Evolutionary conservation across 1,140 invertebrate species (phyloP).

Genomic region (Pomacea maculata): DNA sequence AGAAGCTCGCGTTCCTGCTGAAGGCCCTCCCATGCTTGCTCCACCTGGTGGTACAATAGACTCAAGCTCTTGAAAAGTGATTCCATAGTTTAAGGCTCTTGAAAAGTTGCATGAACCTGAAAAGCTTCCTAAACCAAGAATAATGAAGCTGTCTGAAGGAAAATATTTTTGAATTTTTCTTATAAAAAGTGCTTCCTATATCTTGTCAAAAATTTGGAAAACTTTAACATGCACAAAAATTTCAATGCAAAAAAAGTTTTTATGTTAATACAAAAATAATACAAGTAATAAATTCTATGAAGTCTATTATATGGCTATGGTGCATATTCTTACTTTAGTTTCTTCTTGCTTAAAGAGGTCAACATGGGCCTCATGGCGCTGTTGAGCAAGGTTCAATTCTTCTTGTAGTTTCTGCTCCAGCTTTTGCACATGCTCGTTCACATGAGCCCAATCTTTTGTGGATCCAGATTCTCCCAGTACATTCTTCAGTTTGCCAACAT

Average conservation of each 20-base stretch:
- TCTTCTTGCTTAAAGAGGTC: constrained; percentile 55
- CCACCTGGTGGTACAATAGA: constrained; percentile 34
- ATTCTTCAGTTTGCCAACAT: constrained; percentile 44
- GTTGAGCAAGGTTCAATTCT: constrained; percentile 47
- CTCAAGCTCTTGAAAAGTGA: neutral
- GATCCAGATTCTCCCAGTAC: constrained; percentile 17
- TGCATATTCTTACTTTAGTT: constrained; percentile 4
- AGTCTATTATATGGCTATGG: too few species aligned
- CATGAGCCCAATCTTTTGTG: constrained; percentile 31
- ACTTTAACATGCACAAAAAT: too few species aligned
- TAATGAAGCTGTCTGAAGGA: too few species aligned
- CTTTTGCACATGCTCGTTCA: constrained; percentile 46
- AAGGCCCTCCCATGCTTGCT: constrained; percentile 47
- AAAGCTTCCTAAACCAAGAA: too few species aligned
- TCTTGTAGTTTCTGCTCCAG: constrained; percentile 52
- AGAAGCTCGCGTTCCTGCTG: constrained; percentile 54
- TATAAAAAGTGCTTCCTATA: too few species aligned
- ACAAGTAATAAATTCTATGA: too few species aligned
- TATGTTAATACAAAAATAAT: too few species aligned
- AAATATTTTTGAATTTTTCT: too few species aligned
- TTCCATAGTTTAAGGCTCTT: too few species aligned
- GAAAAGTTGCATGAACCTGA: too few species aligned
- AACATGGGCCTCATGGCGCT: constrained; percentile 53
- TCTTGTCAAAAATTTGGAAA: too few species aligned
- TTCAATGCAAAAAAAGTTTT: too few species aligned